These are phyloP conservation scores for Podarcis cretensis DNA, from an alignment of 2,113 vertebrate genomes.

Conservation along the genomic window DNA sequence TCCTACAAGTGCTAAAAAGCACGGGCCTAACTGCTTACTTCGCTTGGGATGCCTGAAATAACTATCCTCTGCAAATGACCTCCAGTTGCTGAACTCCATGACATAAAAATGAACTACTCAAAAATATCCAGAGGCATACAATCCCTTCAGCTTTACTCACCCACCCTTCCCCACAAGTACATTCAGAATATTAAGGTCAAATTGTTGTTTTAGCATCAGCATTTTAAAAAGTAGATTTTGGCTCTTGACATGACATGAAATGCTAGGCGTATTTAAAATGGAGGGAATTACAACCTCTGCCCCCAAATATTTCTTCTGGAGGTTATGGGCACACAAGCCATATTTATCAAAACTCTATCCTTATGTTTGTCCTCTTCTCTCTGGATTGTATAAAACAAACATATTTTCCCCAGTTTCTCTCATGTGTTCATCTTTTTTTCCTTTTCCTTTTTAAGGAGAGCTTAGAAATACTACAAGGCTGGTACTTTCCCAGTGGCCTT, in stretches of 20 bases:
- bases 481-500: constrained; percentile 12
- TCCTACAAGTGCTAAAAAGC: background rate
- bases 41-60: constrained; percentile 11
- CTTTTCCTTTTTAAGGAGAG: background rate
- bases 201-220: background rate
- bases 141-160: background rate
- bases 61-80: background rate
- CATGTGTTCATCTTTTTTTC: background rate
- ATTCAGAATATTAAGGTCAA: background rate
- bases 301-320: background rate
- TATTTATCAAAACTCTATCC: constrained; percentile 16
- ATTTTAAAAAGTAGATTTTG: background rate
- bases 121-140: background rate
- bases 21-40: background rate
- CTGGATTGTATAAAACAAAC: background rate
- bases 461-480: background rate
- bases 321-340: constrained; percentile 11
- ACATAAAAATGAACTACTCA: constrained; percentile 13
- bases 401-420: background rate
- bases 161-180: background rate
- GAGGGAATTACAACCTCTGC: background rate
- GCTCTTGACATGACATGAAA: constrained; percentile 10
- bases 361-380: constrained; percentile 14
- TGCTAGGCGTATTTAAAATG: constrained; percentile 5
- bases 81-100: constrained; percentile 7